Evolutionary conservation across 2,113 vertebrate genomes (phyloP).

Genomic region (Camelus dromedarius): DNA sequence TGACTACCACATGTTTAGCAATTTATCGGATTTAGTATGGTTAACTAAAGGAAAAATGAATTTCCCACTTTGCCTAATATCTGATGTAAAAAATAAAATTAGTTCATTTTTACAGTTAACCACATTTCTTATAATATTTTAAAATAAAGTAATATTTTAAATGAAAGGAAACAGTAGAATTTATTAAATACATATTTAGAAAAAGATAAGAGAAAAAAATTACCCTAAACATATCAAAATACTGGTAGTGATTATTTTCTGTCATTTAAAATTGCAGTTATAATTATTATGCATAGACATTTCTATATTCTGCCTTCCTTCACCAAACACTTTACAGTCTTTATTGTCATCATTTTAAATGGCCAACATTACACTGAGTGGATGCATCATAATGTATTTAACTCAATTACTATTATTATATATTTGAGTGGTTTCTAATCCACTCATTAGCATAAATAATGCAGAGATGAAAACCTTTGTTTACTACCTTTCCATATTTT

Average conservation of each 20-base stretch:
- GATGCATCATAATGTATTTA: neutral
- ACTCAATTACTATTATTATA: neutral
- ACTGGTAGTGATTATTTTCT: neutral
- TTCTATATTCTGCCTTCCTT: neutral
- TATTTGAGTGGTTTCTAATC: neutral
- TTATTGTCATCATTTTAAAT: neutral
- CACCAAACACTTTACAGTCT: neutral
- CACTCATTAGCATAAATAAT: neutral
- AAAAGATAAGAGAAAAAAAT: neutral
- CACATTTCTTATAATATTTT: neutral
- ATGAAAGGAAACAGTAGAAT: constrained; percentile 20
- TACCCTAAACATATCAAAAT: constrained; percentile 6
- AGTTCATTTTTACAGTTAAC: neutral
- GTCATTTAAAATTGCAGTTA: neutral
- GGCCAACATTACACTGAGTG: neutral
- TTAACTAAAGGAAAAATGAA: neutral
- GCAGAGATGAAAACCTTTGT: neutral
- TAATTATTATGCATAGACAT: neutral
- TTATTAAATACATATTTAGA: constrained; percentile 27
- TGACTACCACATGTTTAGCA: neutral
- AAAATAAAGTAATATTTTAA: neutral
- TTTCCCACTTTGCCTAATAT: constrained; percentile 2
- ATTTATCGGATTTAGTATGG: neutral
- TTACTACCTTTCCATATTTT: constrained; percentile 3
- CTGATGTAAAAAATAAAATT: neutral